A percentile compares a stretch with the other conserved stretches of the same genome.
These are phyloP conservation scores for Synergus umbraculus DNA, from an alignment of 2,888 invertebrate species.

Conservation along the genomic window DNA sequence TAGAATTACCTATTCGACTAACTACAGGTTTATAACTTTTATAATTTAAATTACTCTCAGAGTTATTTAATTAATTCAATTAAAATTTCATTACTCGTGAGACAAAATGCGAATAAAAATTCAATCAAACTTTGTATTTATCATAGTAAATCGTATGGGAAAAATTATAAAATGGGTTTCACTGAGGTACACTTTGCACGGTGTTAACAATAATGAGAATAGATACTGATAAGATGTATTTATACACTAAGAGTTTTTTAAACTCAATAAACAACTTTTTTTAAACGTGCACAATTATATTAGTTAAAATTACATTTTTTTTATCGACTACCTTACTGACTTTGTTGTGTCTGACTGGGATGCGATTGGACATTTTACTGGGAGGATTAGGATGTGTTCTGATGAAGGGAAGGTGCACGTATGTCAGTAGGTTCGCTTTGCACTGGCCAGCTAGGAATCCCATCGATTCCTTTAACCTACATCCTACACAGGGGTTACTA, in stretches of 20 bases:
- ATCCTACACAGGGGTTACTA: conserved; percentile 65
- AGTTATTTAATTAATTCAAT: too few relatives aligned
- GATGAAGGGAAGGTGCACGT: conserved; percentile 30
- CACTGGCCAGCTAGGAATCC: conserved; percentile 50
- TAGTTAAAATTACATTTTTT: not conserved
- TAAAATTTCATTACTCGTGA: too few relatives aligned
- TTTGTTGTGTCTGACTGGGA: conserved; percentile 14
- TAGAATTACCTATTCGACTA: not conserved
- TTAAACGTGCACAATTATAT: not conserved
- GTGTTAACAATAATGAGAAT: not conserved
- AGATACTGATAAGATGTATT: too few relatives aligned
- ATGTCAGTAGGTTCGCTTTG: conserved; percentile 41
- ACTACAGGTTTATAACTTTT: not conserved
- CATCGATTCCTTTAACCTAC: conserved; percentile 69
- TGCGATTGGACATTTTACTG: conserved; percentile 22
- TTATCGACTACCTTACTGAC: conserved; percentile 8
- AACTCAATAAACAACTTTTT: too few relatives aligned
- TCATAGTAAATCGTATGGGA: too few relatives aligned
- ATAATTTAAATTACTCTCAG: not conserved
- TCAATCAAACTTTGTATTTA: too few relatives aligned
- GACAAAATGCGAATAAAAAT: too few relatives aligned
- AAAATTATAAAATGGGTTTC: not conserved
- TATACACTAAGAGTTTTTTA: too few relatives aligned
- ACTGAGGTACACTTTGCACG: not conserved
- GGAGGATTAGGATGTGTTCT: conserved; percentile 11